Conservation (phyloP, 1,140 invertebrate species). For the Brachionus koreanus region DNA sequence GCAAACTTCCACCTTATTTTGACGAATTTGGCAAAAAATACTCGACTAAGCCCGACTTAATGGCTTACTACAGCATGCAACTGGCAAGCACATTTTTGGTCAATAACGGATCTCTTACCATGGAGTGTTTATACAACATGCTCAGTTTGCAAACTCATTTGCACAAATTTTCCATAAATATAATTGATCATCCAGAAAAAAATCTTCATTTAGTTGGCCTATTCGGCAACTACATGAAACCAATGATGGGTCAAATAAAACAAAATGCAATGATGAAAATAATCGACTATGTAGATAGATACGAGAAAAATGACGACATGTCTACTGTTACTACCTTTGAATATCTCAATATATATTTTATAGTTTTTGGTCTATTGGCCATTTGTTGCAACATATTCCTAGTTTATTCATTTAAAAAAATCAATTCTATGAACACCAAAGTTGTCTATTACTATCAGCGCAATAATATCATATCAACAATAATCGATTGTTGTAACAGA, state of each 20-base stretch:
- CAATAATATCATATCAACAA: neutral
- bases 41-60: neutral
- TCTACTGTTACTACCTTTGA: neutral
- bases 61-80: conserved; percentile 43
- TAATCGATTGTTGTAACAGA: neutral
- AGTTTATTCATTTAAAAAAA: conserved; percentile 3
- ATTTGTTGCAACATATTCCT: neutral
- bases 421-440: neutral
- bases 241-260: conserved; percentile 36
- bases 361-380: neutral
- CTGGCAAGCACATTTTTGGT: conserved; percentile 36
- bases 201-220: conserved; percentile 17
- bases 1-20: conserved; percentile 38
- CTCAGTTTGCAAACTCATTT: conserved; percentile 24
- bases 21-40: conserved; percentile 25
- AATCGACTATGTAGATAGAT: conserved; percentile 24
- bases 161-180: conserved; percentile 2
- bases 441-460: neutral
- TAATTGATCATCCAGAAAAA: conserved; percentile 36
- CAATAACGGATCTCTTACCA: conserved; percentile 38
- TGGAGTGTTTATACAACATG: conserved; percentile 44
- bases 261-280: conserved; percentile 42
- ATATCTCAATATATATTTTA: neutral
- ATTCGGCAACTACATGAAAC: conserved; percentile 35
- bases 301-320: conserved; percentile 39